Evolutionary conservation across 92 coral and sea anemone species (phyloP).

Genomic region (Micromussa lordhowensis): DNA sequence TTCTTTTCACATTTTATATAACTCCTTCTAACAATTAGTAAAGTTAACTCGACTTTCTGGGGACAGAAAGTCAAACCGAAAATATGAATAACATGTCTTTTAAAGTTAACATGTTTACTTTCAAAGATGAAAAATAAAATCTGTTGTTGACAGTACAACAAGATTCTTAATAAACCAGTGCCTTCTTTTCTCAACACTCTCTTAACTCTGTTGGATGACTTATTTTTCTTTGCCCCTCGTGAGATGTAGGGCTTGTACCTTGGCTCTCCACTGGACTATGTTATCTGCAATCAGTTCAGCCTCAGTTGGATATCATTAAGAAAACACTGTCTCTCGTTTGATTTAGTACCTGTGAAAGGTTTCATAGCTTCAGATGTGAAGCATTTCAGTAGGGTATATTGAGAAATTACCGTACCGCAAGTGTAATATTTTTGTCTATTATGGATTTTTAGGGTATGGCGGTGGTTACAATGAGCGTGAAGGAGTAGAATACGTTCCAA

Average conservation of each 20-base stretch:
- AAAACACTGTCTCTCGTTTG: no score
- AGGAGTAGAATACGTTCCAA: constrained; percentile 86
- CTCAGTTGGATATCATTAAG: no score
- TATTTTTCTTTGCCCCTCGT: no score
- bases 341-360: neutral
- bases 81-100: neutral
- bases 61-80: neutral
- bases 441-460: constrained; percentile 75
- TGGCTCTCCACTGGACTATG: no score
- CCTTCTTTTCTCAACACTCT: no score
- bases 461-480: constrained; percentile 98
- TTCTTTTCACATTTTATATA: neutral
- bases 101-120: neutral
- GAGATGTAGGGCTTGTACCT: no score
- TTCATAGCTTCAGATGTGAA: no score
- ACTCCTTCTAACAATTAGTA: neutral
- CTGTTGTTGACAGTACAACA: no score
- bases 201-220: no score
- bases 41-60: neutral
- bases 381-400: neutral
- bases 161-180: no score
- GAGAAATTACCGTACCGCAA: neutral
- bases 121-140: neutral
- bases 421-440: neutral
- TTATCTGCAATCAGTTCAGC: no score